Percentiles rank a stretch among this genome's conserved stretches.
These are phyloP conservation scores for Sclerodermus sp. DNA, from an alignment of 2,888 invertebrate genomes.

Conservation along the genomic window DNA sequence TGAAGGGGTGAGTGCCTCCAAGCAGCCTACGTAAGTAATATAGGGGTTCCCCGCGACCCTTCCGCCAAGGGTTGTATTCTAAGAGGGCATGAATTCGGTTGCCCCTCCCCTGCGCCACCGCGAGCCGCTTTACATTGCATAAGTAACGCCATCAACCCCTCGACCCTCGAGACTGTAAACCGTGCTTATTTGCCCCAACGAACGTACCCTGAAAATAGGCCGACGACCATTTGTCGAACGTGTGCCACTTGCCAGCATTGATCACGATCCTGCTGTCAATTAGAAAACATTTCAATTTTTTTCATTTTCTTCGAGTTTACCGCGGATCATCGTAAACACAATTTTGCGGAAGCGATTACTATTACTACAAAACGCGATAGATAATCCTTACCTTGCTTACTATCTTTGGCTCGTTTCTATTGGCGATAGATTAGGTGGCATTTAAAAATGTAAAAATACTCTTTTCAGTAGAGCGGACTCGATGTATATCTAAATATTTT, in stretches of 20 bases:
- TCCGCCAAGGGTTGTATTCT: constrained; percentile 45
- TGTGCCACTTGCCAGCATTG: constrained; percentile 21
- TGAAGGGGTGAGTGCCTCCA: constrained; percentile 36
- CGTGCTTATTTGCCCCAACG: constrained; percentile 43
- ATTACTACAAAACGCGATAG: too few relatives aligned
- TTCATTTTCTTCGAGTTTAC: too few relatives aligned
- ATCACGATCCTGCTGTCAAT: not conserved
- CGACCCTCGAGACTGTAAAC: constrained; percentile 43
- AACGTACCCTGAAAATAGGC: constrained; percentile 23
- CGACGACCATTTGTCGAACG: constrained; percentile 28
- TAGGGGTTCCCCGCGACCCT: constrained; percentile 48
- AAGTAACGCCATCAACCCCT: constrained; percentile 43
- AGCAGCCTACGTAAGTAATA: constrained; percentile 45
- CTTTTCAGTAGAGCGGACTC: too few relatives aligned
- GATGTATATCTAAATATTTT: too few relatives aligned
- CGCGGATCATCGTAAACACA: too few relatives aligned
- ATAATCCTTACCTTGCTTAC: too few relatives aligned
- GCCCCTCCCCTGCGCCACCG: constrained; percentile 15
- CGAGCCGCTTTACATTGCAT: constrained; percentile 44
- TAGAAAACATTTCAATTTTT: too few relatives aligned
- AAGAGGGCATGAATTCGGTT: constrained; percentile 48
- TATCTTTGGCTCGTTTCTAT: too few relatives aligned
- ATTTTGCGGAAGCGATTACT: too few relatives aligned
- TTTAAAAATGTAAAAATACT: too few relatives aligned
- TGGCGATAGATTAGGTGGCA: too few relatives aligned